These are phyloP conservation scores for Columbina picui DNA, from an alignment of 2,113 vertebrate genomes.

Conservation along the genomic window DNA sequence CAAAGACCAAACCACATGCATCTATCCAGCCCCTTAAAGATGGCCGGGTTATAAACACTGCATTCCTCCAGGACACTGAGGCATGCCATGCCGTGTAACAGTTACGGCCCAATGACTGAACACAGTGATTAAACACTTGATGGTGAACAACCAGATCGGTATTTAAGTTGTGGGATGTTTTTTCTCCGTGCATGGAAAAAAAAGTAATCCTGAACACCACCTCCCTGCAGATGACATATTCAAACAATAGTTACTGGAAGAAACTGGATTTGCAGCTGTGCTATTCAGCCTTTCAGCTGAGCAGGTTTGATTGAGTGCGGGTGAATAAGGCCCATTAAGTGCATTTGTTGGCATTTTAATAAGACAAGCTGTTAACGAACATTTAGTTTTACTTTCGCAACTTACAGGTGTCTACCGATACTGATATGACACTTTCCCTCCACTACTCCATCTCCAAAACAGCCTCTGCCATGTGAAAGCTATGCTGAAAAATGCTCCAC, in stretches of 20 bases:
- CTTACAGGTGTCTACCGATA: neutral
- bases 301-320: neutral
- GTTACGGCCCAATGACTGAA: neutral
- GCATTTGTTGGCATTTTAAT: neutral
- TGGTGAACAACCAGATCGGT: neutral
- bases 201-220: neutral
- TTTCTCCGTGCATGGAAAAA: neutral
- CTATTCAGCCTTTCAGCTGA: neutral
- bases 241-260: neutral
- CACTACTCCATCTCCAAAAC: neutral
- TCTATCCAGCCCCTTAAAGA: neutral
- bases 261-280: neutral
- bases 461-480: neutral
- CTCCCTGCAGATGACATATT: neutral
- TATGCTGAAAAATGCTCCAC: neutral
- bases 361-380: neutral
- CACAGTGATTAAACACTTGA: neutral
- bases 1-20: neutral
- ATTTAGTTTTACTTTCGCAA: neutral
- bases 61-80: neutral
- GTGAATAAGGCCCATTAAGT: neutral
- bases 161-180: neutral
- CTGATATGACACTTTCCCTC: neutral
- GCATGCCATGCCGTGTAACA: rapidly evolving
- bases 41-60: neutral